A percentile compares a stretch with the other conserved stretches of the same genome.
Conservation (phyloP, 1,140 invertebrate genomes). For the Brachionus sp. region DNA sequence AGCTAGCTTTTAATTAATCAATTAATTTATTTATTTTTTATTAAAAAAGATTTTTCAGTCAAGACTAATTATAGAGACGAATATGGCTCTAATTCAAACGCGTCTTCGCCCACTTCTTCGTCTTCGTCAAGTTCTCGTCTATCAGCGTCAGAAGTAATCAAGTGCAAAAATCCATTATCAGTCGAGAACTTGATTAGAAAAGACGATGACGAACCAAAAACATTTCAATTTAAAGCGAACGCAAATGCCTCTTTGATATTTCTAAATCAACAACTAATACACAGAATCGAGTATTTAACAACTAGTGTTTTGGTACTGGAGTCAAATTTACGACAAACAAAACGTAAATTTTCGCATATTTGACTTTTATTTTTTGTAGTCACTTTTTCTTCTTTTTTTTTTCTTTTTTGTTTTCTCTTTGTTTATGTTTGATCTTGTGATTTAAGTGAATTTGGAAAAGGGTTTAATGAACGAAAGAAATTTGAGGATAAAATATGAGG, state of each 20-base stretch:
- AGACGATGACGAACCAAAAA: background rate
- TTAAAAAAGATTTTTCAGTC: background rate
- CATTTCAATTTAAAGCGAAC: background rate
- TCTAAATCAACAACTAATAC: constrained; percentile 16
- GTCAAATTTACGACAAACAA: constrained; percentile 1
- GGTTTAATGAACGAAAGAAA: constrained; percentile 23
- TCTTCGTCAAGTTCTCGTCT: background rate
- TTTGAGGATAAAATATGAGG: constrained; percentile 23
- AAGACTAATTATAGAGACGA: background rate
- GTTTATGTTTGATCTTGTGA: background rate
- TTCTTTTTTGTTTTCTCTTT: background rate
- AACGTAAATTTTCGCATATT: constrained; percentile 1
- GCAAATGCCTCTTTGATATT: background rate
- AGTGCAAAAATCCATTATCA: constrained; percentile 21
- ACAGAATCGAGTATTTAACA: background rate
- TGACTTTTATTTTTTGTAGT: background rate
- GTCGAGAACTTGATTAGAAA: constrained; percentile 25
- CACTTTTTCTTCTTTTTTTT: too few species aligned
- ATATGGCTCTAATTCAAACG: background rate
- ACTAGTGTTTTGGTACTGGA: background rate
- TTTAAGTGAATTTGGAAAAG: background rate
- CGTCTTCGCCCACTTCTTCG: constrained; percentile 17
- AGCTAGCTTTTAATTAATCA: background rate
- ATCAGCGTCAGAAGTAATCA: background rate
- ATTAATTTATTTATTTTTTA: background rate